These are phyloP conservation scores for Drosophila sp. DNA, from an alignment of 1,140 invertebrate genomes.

Conservation along the genomic window DNA sequence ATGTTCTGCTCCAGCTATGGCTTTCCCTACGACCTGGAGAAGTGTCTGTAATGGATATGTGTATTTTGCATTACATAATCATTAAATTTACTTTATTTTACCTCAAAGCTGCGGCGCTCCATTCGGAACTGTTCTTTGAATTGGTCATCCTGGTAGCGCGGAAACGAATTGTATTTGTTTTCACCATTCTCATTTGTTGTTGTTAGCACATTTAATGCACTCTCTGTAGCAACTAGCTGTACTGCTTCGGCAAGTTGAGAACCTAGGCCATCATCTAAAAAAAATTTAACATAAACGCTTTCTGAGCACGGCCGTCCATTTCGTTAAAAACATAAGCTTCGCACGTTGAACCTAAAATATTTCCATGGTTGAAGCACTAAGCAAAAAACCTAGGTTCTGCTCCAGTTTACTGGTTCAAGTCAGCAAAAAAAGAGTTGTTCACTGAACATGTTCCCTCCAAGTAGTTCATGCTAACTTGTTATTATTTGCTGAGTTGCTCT, in stretches of 20 bases:
- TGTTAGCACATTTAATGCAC: not conserved
- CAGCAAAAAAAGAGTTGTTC: too few species aligned
- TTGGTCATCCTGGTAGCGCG: slow-evolving; percentile 36
- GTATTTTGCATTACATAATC: not conserved
- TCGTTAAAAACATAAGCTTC: not conserved
- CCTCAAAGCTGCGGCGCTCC: slow-evolving; percentile 43
- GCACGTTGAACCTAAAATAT: slow-evolving; percentile 10
- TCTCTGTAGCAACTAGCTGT: slow-evolving; percentile 12
- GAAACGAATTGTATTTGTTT: not conserved
- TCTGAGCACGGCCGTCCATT: slow-evolving; percentile 47
- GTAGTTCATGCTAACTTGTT: too few species aligned
- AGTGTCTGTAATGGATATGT: slow-evolving; percentile 10
- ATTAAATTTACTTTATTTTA: not conserved
- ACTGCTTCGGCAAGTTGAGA: slow-evolving; percentile 32
- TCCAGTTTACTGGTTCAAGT: too few species aligned
- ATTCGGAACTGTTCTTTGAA: slow-evolving; percentile 50
- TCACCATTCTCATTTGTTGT: not conserved
- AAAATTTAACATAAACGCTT: slow-evolving; percentile 44
- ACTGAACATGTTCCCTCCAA: too few species aligned
- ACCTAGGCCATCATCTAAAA: slow-evolving; percentile 42
- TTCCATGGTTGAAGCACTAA: too few species aligned
- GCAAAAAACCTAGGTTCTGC: too few species aligned
- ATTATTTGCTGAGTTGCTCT: too few species aligned
- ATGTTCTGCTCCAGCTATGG: slow-evolving; percentile 20
- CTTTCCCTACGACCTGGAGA: slow-evolving; percentile 25